phyloP scores from a whole-genome alignment of 2,113 vertebrate genomes.

The Trogon surrucura region DNA sequence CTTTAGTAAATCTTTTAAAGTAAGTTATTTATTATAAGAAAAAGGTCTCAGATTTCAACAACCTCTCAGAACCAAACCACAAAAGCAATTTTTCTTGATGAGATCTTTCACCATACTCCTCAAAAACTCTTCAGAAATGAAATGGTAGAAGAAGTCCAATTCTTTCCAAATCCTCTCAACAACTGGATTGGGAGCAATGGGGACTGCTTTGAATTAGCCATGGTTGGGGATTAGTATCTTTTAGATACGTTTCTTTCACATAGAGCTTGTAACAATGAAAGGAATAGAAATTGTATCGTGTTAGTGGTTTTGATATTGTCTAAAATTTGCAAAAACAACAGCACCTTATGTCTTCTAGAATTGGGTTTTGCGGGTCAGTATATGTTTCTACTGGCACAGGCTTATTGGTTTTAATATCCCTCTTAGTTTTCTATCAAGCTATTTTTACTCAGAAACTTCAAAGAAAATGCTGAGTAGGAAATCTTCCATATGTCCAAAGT shows the following conservation, averaged over 20 bases:
- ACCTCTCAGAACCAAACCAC: background rate
- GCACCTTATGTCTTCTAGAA: background rate
- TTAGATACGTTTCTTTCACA: background rate
- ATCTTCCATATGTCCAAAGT: background rate
- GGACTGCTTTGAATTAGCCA: background rate
- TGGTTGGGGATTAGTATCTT: background rate
- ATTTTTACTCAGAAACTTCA: background rate
- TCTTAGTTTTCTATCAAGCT: background rate
- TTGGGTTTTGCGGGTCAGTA: background rate
- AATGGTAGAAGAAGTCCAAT: background rate
- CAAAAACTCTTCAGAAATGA: background rate
- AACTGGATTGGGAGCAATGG: background rate
- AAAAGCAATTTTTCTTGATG: background rate
- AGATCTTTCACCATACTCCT: background rate
- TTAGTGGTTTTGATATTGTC: background rate
- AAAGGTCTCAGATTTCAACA: background rate
- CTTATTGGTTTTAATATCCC: background rate
- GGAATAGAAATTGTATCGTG: background rate
- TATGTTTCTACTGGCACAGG: background rate
- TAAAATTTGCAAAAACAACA: background rate
- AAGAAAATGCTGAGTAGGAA: background rate
- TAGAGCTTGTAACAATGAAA: background rate
- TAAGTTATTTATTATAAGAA: background rate
- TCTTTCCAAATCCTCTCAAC: background rate
- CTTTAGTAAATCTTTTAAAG: background rate